These are phyloP conservation scores for Leptogaster cylindrica DNA, from an alignment of 2,888 invertebrate species.

Conservation along the genomic window DNA sequence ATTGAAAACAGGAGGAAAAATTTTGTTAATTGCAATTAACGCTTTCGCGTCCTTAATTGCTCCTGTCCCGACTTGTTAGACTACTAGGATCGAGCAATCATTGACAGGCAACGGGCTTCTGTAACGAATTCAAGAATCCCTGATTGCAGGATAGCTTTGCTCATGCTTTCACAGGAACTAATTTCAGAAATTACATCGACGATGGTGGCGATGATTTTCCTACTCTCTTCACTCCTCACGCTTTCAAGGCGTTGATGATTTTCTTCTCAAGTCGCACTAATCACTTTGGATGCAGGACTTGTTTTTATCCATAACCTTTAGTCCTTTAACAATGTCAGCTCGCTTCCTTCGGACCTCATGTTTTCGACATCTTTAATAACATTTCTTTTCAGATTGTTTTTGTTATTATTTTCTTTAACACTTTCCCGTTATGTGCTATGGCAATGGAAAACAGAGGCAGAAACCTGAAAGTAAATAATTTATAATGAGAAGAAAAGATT, in stretches of 20 bases:
- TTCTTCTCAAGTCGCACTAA: conserved; percentile 15
- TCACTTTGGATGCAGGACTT: background rate
- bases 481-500: too few species aligned
- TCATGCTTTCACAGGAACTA: conserved; percentile 23
- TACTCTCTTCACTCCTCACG: background rate
- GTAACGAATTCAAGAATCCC: background rate
- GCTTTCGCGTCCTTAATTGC: conserved; percentile 40
- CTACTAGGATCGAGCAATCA: conserved; percentile 32
- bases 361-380: too few species aligned
- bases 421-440: too few species aligned
- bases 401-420: too few species aligned
- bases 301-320: too few species aligned
- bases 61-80: conserved; percentile 33
- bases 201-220: conserved; percentile 30
- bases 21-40: conserved; percentile 41
- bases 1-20: conserved; percentile 18
- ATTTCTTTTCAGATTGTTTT: too few species aligned
- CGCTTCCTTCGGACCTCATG: too few species aligned
- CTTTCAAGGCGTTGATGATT: conserved; percentile 1
- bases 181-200: conserved; percentile 16
- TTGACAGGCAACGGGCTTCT: background rate
- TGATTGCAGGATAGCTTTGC: background rate
- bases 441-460: too few species aligned
- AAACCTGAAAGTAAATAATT: too few species aligned
- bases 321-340: too few species aligned